A percentile compares a stretch with the other conserved stretches of the same genome.
phyloP scores from a whole-genome alignment of 2,797 vertebrate genomes.

The Gadopsis bispinosus region DNA sequence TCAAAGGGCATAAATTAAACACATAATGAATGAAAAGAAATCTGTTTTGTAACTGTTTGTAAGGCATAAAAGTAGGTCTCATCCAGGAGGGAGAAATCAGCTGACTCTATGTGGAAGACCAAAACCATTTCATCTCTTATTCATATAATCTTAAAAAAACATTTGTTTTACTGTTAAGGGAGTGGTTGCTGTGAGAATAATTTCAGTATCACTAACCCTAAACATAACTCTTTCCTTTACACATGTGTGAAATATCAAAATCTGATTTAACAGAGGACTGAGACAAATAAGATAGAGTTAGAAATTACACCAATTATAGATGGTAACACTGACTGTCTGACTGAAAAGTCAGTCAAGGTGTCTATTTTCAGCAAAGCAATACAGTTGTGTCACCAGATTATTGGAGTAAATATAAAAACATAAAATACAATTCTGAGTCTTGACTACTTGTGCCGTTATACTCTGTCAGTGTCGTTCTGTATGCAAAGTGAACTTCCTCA shows the following conservation, averaged over 20 bases:
- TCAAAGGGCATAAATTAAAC: not conserved
- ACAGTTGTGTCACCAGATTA: too few species aligned
- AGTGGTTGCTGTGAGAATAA: not conserved
- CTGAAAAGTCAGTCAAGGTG: too few species aligned
- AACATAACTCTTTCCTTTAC: not conserved
- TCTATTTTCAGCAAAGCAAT: too few species aligned
- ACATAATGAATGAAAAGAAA: not conserved
- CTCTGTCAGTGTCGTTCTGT: not conserved
- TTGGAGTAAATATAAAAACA: too few species aligned
- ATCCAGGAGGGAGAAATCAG: not conserved
- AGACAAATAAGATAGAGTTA: not conserved
- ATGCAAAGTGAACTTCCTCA: constrained; percentile 37
- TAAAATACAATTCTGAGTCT: too few species aligned
- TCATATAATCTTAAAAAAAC: not conserved
- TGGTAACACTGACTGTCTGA: too few species aligned
- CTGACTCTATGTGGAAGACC: not conserved
- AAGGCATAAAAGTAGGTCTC: not conserved
- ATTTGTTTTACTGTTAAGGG: not conserved
- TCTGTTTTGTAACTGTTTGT: not conserved
- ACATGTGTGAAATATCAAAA: not conserved
- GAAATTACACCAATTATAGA: not conserved
- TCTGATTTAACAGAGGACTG: not conserved
- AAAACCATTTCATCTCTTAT: not conserved
- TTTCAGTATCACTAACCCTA: not conserved
- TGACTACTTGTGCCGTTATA: not conserved